These are phyloP conservation scores for Recurvirostra avosetta DNA, from an alignment of 2,113 vertebrate species.

Conservation along the genomic window DNA sequence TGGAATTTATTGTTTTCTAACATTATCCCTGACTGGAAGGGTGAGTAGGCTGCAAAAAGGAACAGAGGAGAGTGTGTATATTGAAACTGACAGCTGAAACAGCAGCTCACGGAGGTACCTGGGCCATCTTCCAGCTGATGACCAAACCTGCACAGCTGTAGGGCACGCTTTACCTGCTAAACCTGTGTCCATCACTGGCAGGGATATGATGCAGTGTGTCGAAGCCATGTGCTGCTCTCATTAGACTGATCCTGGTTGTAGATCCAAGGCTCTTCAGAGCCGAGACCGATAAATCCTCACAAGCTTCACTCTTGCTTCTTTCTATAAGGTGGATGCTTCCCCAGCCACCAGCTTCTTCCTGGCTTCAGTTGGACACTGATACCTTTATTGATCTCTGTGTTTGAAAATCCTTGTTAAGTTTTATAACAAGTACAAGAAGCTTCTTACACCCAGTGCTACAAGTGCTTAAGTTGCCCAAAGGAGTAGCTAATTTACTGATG, in stretches of 20 bases:
- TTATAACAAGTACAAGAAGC: neutral
- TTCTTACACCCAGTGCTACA: accelerated
- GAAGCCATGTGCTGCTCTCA: neutral
- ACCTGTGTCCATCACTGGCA: neutral
- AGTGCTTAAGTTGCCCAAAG: neutral
- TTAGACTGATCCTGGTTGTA: neutral
- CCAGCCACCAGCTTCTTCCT: neutral
- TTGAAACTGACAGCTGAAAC: neutral
- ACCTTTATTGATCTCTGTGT: neutral
- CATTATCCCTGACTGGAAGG: neutral
- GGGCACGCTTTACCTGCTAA: neutral
- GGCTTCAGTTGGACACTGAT: neutral
- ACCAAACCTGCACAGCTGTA: neutral
- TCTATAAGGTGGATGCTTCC: neutral
- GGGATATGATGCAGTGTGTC: neutral
- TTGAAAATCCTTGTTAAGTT: neutral
- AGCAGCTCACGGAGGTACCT: neutral
- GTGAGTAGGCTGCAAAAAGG: neutral
- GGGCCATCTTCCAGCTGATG: neutral
- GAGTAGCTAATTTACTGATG: neutral
- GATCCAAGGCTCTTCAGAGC: neutral
- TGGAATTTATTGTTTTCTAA: neutral
- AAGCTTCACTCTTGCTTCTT: neutral
- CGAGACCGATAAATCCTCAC: neutral
- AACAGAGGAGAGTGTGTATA: neutral